phyloP scores from a whole-genome alignment of 2,797 vertebrate genomes.

The Sebastes kiyomatsui region DNA sequence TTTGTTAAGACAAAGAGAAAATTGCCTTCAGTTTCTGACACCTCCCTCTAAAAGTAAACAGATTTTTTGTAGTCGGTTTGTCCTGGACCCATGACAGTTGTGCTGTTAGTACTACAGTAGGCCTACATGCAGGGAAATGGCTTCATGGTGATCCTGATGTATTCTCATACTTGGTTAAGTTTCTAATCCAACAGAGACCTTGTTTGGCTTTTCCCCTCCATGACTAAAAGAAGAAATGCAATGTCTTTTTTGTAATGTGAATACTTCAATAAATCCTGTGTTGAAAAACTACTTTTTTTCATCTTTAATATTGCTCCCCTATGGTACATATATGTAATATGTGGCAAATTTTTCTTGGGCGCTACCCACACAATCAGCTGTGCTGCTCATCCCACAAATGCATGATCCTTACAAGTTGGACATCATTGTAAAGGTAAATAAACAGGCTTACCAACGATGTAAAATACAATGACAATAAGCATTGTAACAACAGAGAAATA shows the following conservation, averaged over 20 bases:
- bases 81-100: background rate
- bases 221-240: background rate
- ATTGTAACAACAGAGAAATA: too few species aligned
- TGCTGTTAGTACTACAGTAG: background rate
- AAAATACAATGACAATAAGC: too few species aligned
- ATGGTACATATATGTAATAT: too few species aligned
- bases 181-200: background rate
- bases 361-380: too few species aligned
- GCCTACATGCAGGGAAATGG: background rate
- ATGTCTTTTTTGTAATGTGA: background rate
- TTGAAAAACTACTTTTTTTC: background rate
- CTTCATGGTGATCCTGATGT: background rate
- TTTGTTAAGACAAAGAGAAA: background rate
- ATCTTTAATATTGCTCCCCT: too few species aligned
- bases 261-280: constrained; percentile 11
- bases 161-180: background rate
- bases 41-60: background rate
- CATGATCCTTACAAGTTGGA: too few species aligned
- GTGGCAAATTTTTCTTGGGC: too few species aligned
- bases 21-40: background rate
- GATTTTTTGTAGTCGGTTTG: background rate
- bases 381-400: too few species aligned
- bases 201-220: background rate
- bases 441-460: too few species aligned
- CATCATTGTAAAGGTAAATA: too few species aligned